A percentile compares a stretch with the other conserved stretches of the same genome.
phyloP scores from a whole-genome alignment of 2,113 vertebrate genomes.

The Nothoprocta pentlandii region DNA sequence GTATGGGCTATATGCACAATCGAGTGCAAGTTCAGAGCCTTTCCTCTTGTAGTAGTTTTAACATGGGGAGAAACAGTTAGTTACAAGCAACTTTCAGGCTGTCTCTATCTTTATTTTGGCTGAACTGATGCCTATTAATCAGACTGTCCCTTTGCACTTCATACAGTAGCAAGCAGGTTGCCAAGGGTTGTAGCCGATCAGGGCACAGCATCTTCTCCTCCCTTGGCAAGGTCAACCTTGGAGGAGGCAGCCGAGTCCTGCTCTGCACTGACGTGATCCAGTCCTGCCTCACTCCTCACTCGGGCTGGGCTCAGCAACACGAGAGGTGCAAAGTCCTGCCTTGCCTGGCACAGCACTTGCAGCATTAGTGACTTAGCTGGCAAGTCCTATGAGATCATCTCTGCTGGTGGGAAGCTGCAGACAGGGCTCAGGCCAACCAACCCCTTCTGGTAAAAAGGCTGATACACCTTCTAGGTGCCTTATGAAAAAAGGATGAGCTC shows the following conservation, averaged over 20 bases:
- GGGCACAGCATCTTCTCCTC: neutral
- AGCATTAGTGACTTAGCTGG: neutral
- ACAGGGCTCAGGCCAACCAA: neutral
- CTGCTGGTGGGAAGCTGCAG: neutral
- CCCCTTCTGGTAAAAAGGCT: neutral
- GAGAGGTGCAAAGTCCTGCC: neutral
- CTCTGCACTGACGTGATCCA: fast-evolving
- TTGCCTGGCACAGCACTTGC: neutral
- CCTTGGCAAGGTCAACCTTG: neutral
- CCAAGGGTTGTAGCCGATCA: neutral
- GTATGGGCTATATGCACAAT: neutral
- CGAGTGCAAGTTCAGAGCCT: neutral
- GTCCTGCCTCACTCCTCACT: neutral
- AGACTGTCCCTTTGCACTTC: neutral
- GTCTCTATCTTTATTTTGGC: neutral
- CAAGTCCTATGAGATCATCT: neutral
- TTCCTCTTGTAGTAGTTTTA: neutral
- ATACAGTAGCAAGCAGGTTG: neutral
- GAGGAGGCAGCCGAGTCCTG: neutral
- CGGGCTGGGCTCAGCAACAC: neutral
- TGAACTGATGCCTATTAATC: neutral
- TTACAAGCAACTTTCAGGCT: neutral
- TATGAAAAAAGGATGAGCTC: neutral
- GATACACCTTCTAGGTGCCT: neutral
- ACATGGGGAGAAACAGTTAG: neutral